phyloP scores from a whole-genome alignment of 2,797 vertebrate genomes.

The Lagodon rhomboides region DNA sequence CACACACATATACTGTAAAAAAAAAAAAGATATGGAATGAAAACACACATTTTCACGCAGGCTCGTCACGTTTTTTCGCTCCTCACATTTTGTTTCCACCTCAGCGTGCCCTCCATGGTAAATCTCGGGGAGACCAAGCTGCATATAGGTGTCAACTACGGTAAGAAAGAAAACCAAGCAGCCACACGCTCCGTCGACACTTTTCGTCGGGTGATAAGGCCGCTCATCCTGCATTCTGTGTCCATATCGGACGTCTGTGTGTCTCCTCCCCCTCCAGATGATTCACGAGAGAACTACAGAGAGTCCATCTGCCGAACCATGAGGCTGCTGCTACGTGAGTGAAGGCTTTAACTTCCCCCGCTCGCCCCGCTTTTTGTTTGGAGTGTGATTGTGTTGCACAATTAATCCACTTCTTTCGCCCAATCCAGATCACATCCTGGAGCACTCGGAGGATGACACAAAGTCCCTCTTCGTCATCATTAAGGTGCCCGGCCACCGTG shows the following conservation, averaged over 20 bases:
- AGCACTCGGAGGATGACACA: slow-evolving; percentile 96
- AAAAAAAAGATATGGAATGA: neutral
- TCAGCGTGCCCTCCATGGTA: slow-evolving; percentile 93
- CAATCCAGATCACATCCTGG: slow-evolving; percentile 92
- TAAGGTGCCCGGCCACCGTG: slow-evolving; percentile 87
- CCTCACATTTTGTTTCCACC: slow-evolving; percentile 18
- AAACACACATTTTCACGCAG: slow-evolving; percentile 7
- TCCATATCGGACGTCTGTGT: slow-evolving; percentile 57
- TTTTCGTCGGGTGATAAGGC: slow-evolving; percentile 29
- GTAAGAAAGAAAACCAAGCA: slow-evolving; percentile 81
- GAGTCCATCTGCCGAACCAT: slow-evolving; percentile 93
- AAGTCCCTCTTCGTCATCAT: slow-evolving; percentile 98
- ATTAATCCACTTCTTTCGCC: slow-evolving; percentile 27
- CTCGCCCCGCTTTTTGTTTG: slow-evolving; percentile 16
- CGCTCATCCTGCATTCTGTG: slow-evolving; percentile 70
- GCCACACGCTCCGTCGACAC: neutral
- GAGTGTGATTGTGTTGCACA: slow-evolving; percentile 30
- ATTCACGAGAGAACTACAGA: slow-evolving; percentile 93
- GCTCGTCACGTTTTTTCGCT: slow-evolving; percentile 29
- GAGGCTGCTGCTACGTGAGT: slow-evolving; percentile 96
- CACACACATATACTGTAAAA: slow-evolving; percentile 8
- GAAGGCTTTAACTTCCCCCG: slow-evolving; percentile 40
- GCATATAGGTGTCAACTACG: slow-evolving; percentile 91
- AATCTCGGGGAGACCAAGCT: slow-evolving; percentile 93
- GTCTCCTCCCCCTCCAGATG: slow-evolving; percentile 85